Evolutionary conservation across 2,113 vertebrate species (phyloP).

Genomic region (Gymnogyps californianus): DNA sequence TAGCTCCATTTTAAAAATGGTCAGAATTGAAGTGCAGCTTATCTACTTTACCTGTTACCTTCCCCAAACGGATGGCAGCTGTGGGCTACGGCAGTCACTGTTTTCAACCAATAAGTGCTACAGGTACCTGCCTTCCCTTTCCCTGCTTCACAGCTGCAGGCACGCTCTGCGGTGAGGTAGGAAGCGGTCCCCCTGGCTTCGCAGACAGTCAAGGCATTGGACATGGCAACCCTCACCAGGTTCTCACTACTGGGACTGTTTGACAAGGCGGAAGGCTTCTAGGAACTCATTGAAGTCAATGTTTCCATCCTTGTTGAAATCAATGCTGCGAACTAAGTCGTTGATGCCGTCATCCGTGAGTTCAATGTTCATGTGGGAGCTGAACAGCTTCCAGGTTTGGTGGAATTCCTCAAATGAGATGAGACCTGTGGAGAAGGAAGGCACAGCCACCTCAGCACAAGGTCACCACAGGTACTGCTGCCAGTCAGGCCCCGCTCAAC

Average conservation of each 20-base stretch:
- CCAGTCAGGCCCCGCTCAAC: background rate
- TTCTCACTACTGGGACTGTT: slow-evolving; percentile 60
- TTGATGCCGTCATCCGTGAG: slow-evolving; percentile 81
- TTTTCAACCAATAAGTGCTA: background rate
- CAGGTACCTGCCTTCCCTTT: background rate
- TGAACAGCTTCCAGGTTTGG: slow-evolving; percentile 91
- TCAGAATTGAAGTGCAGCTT: background rate
- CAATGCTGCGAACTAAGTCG: slow-evolving; percentile 87
- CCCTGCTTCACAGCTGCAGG: background rate
- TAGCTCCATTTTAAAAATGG: background rate
- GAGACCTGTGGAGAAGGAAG: slow-evolving; percentile 71
- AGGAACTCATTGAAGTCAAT: slow-evolving; percentile 97
- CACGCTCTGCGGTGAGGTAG: accelerated
- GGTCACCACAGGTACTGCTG: background rate
- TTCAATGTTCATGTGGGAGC: slow-evolving; percentile 83
- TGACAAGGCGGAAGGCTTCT: slow-evolving; percentile 90
- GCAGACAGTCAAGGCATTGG: background rate
- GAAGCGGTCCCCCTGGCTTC: background rate
- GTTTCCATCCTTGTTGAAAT: slow-evolving; percentile 94
- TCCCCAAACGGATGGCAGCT: background rate
- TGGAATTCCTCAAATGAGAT: slow-evolving; percentile 92
- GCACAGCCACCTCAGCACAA: background rate
- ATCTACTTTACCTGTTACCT: background rate
- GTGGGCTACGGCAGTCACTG: accelerated
- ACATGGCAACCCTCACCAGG: accelerated